Percentiles rank a stretch among this genome's conserved stretches.
Evolutionary conservation across 2,113 vertebrate genomes (phyloP).

Genomic region (Blennius ocellaris): DNA sequence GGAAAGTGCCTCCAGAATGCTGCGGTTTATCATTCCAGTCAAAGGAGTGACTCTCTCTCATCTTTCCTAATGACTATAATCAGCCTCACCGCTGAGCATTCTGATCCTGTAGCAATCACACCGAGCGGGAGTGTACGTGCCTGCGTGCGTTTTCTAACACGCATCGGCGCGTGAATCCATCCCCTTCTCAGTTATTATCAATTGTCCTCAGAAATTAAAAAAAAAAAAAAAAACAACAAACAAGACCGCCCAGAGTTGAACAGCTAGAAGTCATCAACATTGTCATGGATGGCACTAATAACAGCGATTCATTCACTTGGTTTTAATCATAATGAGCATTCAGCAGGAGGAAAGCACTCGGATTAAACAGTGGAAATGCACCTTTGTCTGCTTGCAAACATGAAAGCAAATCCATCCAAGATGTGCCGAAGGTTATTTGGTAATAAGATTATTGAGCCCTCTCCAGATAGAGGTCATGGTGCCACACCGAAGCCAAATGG

Average conservation of each 20-base stretch:
- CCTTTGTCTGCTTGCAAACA: constrained; percentile 4
- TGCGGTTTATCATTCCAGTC: constrained; percentile 51
- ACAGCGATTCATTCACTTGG: constrained; percentile 16
- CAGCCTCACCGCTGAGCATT: constrained; percentile 35
- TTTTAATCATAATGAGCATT: constrained; percentile 6
- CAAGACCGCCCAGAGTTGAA: constrained; percentile 3
- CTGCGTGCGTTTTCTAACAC: background rate
- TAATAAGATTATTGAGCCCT: background rate
- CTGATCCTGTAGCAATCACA: constrained; percentile 55
- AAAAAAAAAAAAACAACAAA: constrained; percentile 20
- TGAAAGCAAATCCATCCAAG: background rate
- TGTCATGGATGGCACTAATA: constrained; percentile 9
- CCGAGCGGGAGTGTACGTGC: constrained; percentile 23
- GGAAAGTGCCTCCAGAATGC: constrained; percentile 23
- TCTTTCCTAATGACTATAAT: constrained; percentile 61
- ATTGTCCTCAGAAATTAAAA: constrained; percentile 24
- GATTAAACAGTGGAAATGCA: constrained; percentile 19
- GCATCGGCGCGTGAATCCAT: background rate
- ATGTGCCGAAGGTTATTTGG: constrained; percentile 4
- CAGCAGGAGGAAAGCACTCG: background rate
- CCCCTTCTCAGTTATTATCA: constrained; percentile 30
- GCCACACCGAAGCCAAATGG: constrained; percentile 13
- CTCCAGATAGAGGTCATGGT: constrained; percentile 17
- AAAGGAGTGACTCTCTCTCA: constrained; percentile 34
- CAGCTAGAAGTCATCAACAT: background rate